phyloP scores from a whole-genome alignment of 2,797 vertebrate genomes.

The Danio tinwini region DNA sequence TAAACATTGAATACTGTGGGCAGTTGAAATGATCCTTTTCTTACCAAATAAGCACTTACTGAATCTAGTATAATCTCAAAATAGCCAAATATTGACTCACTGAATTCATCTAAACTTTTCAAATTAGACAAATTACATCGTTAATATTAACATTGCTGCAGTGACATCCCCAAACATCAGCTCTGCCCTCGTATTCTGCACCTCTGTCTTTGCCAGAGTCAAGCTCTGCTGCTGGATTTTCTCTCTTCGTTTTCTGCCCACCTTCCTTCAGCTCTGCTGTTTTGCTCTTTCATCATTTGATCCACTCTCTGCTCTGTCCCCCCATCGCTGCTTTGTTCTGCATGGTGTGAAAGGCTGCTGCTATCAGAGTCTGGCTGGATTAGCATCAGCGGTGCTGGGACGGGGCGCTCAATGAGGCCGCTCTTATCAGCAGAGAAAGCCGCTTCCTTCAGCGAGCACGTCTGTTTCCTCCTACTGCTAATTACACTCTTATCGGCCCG shows the following conservation, averaged over 20 bases:
- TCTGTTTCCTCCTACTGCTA: conserved; percentile 61
- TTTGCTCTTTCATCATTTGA: conserved; percentile 27
- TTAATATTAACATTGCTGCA: neutral
- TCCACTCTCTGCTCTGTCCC: conserved; percentile 29
- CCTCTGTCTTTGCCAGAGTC: neutral
- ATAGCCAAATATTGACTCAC: neutral
- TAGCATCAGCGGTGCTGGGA: conserved; percentile 43
- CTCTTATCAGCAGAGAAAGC: conserved; percentile 79
- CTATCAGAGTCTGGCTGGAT: conserved; percentile 50
- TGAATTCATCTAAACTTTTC: neutral
- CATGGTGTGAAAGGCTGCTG: conserved; percentile 34
- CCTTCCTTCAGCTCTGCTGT: conserved; percentile 30
- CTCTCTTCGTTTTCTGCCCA: conserved; percentile 20
- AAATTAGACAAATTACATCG: neutral
- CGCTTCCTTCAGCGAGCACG: conserved; percentile 75
- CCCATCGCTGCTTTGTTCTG: conserved; percentile 52
- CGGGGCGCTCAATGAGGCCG: conserved; percentile 23
- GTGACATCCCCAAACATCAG: neutral
- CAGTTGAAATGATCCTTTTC: neutral
- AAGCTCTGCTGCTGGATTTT: neutral
- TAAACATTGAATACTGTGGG: neutral
- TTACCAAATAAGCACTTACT: neutral
- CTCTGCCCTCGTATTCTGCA: neutral
- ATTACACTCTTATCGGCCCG: conserved; percentile 42
- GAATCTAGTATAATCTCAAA: neutral